Evolutionary conservation across 2,888 invertebrate genomes (phyloP), one percentile per base, ranked within the genome.

Genomic region (Electrophaes corylata): DNA sequence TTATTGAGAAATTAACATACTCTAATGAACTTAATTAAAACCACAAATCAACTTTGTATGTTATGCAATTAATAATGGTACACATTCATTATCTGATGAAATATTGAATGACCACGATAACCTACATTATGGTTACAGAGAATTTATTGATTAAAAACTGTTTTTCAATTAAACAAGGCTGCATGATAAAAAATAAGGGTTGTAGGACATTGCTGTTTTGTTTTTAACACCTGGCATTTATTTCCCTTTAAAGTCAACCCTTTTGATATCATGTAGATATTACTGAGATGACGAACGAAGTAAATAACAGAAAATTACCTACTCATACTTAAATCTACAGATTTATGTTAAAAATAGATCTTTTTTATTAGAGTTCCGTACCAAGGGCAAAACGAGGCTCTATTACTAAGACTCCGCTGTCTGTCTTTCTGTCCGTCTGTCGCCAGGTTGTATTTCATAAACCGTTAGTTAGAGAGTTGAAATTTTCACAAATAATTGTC

Each of bases 41-140:
- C 29, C n/a, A 31, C 29, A 20, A 12, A 46, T 46, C 35, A 47
- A 14, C 12, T 47, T 45, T 37, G 37, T 31, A 18, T 4, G 43
- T 45, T 19, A 19, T 33, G 46, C 20, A 46, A 46, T 46, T 35
- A 37, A 19, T 40, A 33, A 19, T 20, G 12, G 5, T 33, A 20
- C 39, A 26, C 48, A 55, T 48, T 62, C 64, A 68, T 70, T 62
- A 67, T 62, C 60, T 60, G 66, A 71, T 71, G 71, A 74, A 72
- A 71, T 73, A 71, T 46, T 29, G 37, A 52, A 56, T 49, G 37
- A 12, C 31, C 20, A 20, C n/a, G 44, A 39, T 39, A 49, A 55
- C 49, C 55, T 55, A 55, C 49, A 33, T n/a, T 20, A 18, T 47
- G 23, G 40, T 33, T 23, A 47, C 47, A 40, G 41, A 41, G 29